These are phyloP conservation scores for Umimayanthus kanabou DNA, from an alignment of 92 coral and sea anemone genomes.

Conservation along the genomic window DNA sequence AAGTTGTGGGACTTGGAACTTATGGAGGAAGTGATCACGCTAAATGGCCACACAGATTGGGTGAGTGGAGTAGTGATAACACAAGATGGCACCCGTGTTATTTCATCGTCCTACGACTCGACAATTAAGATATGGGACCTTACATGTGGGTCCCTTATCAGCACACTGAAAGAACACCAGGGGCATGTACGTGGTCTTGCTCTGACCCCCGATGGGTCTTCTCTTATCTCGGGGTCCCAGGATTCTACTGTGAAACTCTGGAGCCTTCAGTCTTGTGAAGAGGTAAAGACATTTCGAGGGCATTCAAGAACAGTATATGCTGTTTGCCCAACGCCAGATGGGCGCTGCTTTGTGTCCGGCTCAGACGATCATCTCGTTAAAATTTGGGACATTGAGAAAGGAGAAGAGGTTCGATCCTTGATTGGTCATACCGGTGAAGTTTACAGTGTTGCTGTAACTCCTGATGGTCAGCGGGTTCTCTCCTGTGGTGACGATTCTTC, in stretches of 20 bases:
- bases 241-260: constrained; percentile 62
- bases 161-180: constrained; percentile 48
- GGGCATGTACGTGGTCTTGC: constrained; percentile 67
- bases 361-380: constrained; percentile 58
- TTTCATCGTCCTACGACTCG: constrained; percentile 58
- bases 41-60: constrained; percentile 51
- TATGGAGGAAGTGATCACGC: constrained; percentile 33
- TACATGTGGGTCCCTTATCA: constrained; percentile 30
- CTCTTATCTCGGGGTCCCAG: constrained; percentile 54
- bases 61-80: constrained; percentile 59
- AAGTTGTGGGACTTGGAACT: constrained; percentile 66
- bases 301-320: constrained; percentile 63
- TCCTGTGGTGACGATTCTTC: constrained; percentile 58
- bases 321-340: constrained; percentile 46
- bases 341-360: constrained; percentile 48
- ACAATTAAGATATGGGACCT: constrained; percentile 60
- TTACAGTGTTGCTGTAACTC: constrained; percentile 59
- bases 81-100: constrained; percentile 42
- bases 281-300: constrained; percentile 45
- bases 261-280: constrained; percentile 32
- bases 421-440: constrained; percentile 65
- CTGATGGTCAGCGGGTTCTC: constrained; percentile 44
- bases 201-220: constrained; percentile 48
- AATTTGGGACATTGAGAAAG: constrained; percentile 57
- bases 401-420: constrained; percentile 48